A percentile compares a stretch with the other conserved stretches of the same genome.
Evolutionary conservation across 30 jellyfish, hydroid and myxozoan genomes (phyloP).

Genomic region (Hydra vulgaris): DNA sequence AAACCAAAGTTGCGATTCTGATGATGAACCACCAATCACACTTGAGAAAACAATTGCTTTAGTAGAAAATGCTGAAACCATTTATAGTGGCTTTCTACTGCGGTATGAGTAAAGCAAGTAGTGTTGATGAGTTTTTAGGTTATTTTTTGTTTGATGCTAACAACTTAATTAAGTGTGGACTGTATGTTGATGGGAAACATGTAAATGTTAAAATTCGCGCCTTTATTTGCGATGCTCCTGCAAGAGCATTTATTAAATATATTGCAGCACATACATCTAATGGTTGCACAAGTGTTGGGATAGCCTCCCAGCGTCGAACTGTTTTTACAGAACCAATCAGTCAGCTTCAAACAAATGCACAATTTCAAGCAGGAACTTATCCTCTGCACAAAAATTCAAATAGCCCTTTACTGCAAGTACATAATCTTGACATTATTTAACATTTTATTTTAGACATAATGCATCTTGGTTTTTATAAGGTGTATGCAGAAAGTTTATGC

Average conservation of each 20-base stretch:
- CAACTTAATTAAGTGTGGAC: not conserved
- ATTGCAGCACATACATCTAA: not conserved
- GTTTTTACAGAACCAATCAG: not conserved
- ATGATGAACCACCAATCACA: not conserved
- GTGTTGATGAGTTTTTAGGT: constrained; percentile 13
- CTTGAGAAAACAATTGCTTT: not conserved
- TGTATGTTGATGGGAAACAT: not conserved
- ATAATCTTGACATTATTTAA: not conserved
- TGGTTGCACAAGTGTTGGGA: not conserved
- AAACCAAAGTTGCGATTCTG: not conserved
- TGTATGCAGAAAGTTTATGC: not conserved
- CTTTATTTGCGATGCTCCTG: too few relatives aligned
- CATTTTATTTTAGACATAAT: not conserved
- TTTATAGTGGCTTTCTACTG: constrained; percentile 25
- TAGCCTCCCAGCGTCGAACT: not conserved
- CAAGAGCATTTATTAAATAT: too few relatives aligned
- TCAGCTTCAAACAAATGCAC: not conserved
- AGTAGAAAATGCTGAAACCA: not conserved
- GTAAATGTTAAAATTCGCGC: not conserved
- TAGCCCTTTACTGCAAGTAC: not conserved
- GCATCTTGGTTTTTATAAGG: not conserved
- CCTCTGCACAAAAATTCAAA: not conserved
- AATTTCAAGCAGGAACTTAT: not conserved
- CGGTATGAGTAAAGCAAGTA: constrained; percentile 22
- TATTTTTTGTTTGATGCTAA: constrained; percentile 9